Evolutionary conservation across 2,797 vertebrate species (phyloP), one percentile per base, ranked within the genome.

Genomic region (Pangasius djambal): DNA sequence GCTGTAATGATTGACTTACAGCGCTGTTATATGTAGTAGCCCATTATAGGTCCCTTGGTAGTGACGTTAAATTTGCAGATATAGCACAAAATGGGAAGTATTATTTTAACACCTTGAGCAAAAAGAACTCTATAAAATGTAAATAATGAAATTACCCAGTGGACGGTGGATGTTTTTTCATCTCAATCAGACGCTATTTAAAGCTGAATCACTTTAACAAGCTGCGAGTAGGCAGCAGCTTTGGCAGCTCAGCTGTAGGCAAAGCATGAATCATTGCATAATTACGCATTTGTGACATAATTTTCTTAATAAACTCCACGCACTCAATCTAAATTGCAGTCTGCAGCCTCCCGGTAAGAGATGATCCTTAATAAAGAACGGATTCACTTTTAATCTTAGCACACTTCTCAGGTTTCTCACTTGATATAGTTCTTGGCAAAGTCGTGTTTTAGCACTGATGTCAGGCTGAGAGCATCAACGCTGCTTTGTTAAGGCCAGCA

Each of bases 341-440:
- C 94, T 91, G 93, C 94, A 94, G 91, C 94, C 94, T 93, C 94
- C 93, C 94, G 93, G 94, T 93, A 94, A 95, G 40, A 94, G 95
- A 96, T 96, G 96, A 97, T 96, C 95, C 95, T 95, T 96, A 96
- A 96, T 96, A 97, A 96, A 96, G 95, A 97, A 96, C 81, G 94
- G 96, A 95, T 96, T 96, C 94, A 87, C 95, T 93, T 96, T 96
- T 96, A 96, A 97, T 96, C 95, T 96, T 93, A 91, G 92, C 91
- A 89, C 92, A 90, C 94, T 90, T 95, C 96, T 97, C 96, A 92
- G 93, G 94, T 97, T 95, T 96, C 96, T 94, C 85, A 91, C 95
- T 95, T 95, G 95, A 96, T 96, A 96, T 95, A 93, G 95, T 95
- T 96, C 95, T 95, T 96, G 95, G 95, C 94, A 81, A 93, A 95